Conservation (phyloP, 2,797 vertebrate species). For the Ciconia nigra region DNA sequence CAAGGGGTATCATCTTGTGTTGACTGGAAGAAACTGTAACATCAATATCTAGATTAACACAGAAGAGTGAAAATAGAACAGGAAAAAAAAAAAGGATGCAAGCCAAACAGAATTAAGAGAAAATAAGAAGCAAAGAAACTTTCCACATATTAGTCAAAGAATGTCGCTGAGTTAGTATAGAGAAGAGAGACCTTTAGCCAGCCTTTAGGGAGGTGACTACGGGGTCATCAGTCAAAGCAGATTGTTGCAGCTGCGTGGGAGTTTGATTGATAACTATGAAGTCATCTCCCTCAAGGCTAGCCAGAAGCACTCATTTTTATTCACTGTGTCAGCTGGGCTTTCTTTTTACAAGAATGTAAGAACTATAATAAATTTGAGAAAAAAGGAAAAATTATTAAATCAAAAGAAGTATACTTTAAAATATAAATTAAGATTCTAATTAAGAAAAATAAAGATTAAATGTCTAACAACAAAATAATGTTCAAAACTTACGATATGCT, state of each 20-base stretch:
- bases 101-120: background rate
- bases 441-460: background rate
- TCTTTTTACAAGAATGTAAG: background rate
- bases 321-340: background rate
- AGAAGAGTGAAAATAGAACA: background rate
- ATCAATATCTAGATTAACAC: background rate
- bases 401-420: background rate
- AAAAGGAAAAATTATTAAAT: background rate
- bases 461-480: background rate
- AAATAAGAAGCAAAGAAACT: background rate
- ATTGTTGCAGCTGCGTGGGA: background rate
- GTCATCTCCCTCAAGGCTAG: background rate
- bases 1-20: background rate
- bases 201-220: background rate
- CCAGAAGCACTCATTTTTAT: background rate
- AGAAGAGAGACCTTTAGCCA: background rate
- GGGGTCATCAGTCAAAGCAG: slow-evolving; percentile 8
- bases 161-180: background rate
- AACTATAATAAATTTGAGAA: background rate
- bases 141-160: background rate
- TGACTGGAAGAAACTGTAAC: background rate
- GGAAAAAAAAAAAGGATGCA: background rate
- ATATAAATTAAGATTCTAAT: background rate
- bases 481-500: background rate
- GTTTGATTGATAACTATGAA: background rate